Percentiles rank a stretch among this genome's conserved stretches.
Conservation (phyloP, 2,888 invertebrate species). For the Sinopyrophorus schimmeli region DNA sequence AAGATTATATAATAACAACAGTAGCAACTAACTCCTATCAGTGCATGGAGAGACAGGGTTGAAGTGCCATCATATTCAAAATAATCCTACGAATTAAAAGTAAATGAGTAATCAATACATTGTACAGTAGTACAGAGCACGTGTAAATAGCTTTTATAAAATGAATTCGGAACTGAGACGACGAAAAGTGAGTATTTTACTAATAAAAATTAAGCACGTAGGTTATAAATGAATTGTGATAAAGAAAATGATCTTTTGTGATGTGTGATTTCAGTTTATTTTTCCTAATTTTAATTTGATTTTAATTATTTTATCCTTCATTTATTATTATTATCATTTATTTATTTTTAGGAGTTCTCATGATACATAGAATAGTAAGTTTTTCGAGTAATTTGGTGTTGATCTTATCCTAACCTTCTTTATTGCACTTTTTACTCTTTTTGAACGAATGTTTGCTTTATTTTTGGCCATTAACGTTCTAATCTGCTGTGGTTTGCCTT, state of each 20-base stretch:
- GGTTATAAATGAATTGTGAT: too few relatives aligned
- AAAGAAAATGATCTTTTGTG: too few relatives aligned
- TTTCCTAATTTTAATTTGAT: conserved; percentile 4
- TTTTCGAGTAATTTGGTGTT: conserved; percentile 7
- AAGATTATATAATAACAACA: too few relatives aligned
- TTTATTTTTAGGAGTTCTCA: conserved; percentile 32
- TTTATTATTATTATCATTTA: conserved; percentile 3
- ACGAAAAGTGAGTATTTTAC: conserved; percentile 35
- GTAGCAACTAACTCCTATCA: too few relatives aligned
- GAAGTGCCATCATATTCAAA: too few relatives aligned
- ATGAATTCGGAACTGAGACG: conserved; percentile 33
- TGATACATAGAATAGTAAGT: conserved; percentile 36
- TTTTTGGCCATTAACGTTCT: background rate
- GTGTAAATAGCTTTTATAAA: conserved; percentile 3
- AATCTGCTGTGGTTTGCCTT: background rate
- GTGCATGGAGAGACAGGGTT: too few relatives aligned
- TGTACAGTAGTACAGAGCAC: background rate
- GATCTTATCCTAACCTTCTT: conserved; percentile 3
- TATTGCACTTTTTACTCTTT: background rate
- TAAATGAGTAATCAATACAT: conserved; percentile 9
- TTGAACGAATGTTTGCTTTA: background rate
- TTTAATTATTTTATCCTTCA: background rate
- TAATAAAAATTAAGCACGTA: too few relatives aligned
- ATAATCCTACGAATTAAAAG: too few relatives aligned
- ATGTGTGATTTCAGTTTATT: too few relatives aligned